Percentiles rank a stretch among this genome's conserved stretches.
Evolutionary conservation across 2,888 invertebrate species (phyloP).

Genomic region (Scaeva pyrastri): DNA sequence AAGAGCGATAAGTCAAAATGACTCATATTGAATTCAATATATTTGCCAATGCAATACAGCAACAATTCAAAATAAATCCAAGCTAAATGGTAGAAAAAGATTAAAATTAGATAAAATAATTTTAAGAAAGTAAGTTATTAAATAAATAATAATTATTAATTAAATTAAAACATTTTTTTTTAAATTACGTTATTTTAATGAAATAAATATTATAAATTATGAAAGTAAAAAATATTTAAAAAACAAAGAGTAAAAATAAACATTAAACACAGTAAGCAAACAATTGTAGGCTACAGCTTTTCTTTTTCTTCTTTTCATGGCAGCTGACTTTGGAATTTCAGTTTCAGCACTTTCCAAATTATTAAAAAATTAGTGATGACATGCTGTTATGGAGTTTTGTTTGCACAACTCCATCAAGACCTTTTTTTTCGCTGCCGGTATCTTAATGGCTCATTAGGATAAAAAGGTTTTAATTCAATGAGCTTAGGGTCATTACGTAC

Average conservation of each 20-base stretch:
- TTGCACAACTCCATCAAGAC: slow-evolving; percentile 33
- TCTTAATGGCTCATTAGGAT: slow-evolving; percentile 25
- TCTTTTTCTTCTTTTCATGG: background rate
- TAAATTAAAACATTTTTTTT: too few relatives aligned
- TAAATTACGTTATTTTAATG: background rate
- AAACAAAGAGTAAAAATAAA: background rate
- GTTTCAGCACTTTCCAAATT: slow-evolving; percentile 15
- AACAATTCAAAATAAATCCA: slow-evolving; percentile 16
- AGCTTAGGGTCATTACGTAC: slow-evolving; percentile 10
- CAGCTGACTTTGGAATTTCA: background rate
- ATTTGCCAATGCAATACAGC: slow-evolving; percentile 22
- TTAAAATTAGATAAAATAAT: background rate
- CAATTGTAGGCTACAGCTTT: background rate
- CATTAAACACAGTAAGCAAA: background rate
- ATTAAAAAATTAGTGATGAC: slow-evolving; percentile 10
- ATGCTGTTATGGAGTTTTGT: too few relatives aligned
- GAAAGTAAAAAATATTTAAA: background rate
- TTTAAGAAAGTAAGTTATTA: background rate
- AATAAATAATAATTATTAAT: too few relatives aligned
- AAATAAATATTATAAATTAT: background rate
- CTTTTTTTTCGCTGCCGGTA: slow-evolving; percentile 13
- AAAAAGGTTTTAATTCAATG: slow-evolving; percentile 1
- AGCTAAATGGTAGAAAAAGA: background rate
- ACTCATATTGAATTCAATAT: background rate
- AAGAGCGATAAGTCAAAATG: too few relatives aligned